Conservation (phyloP, 2,888 invertebrate species). For the Ecliptopera silaceata region DNA sequence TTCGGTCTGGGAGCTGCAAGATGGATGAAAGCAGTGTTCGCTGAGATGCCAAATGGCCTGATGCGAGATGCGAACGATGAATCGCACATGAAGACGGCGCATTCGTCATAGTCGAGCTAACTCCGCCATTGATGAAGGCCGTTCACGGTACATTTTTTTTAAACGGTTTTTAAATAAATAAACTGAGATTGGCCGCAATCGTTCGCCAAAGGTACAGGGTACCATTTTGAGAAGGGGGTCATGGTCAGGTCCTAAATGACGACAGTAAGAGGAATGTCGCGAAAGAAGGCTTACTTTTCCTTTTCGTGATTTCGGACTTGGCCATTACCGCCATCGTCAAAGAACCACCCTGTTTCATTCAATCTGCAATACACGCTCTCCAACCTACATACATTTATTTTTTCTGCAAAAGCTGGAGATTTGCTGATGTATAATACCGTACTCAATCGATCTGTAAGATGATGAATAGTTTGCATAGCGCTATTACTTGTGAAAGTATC, state of each 20-base stretch:
- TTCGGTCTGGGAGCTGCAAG: constrained; percentile 4
- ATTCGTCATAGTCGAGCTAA: constrained; percentile 2
- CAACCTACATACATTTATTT: too few species aligned
- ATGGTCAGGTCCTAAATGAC: too few species aligned
- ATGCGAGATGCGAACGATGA: constrained; percentile 9
- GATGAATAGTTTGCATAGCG: too few species aligned
- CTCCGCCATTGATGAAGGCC: constrained; percentile 9
- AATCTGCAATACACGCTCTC: not conserved
- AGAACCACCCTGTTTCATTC: not conserved
- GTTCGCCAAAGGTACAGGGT: too few species aligned
- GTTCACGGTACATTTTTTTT: not conserved
- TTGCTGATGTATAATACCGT: too few species aligned
- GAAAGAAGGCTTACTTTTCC: too few species aligned
- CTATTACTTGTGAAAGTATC: not conserved
- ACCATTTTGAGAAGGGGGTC: too few species aligned
- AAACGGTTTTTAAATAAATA: not conserved
- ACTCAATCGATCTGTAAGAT: too few species aligned
- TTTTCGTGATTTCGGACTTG: too few species aligned
- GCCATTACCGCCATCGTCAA: too few species aligned
- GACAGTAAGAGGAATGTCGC: too few species aligned
- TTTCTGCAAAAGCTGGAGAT: too few species aligned
- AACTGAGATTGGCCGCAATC: not conserved
- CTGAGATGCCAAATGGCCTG: constrained; percentile 19
- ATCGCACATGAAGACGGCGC: constrained; percentile 13
- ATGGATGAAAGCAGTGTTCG: constrained; percentile 19